phyloP scores from a whole-genome alignment of 1,140 invertebrate species.

The Adoxophyes honmai region DNA sequence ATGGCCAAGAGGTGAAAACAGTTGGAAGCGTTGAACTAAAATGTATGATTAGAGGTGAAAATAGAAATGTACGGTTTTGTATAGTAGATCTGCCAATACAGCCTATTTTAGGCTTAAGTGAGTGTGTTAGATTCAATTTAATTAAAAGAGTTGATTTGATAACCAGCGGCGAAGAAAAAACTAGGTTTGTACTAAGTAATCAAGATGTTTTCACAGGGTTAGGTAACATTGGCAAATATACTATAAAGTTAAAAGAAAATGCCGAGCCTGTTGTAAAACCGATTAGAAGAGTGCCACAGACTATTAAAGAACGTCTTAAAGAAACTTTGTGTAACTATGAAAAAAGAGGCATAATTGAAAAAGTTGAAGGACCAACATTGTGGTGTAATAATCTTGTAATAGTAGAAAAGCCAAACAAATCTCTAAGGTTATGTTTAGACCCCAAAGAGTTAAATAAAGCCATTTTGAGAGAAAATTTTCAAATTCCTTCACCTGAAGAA shows the following conservation, averaged over 20 bases:
- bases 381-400: conserved; percentile 56
- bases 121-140: not conserved
- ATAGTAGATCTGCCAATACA: not conserved
- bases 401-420: conserved; percentile 42
- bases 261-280: not conserved
- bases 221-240: not conserved
- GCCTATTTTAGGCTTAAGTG: not conserved
- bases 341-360: conserved; percentile 19
- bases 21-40: not conserved
- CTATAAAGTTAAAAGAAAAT: not conserved
- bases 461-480: conserved; percentile 45
- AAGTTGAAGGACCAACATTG: conserved; percentile 45
- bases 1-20: not conserved
- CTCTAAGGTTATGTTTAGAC: conserved; percentile 62
- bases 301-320: not conserved
- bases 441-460: conserved; percentile 57
- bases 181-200: not conserved
- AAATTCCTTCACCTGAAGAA: conserved; percentile 41
- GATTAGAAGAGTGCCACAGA: not conserved
- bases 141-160: not conserved
- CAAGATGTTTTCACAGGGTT: not conserved
- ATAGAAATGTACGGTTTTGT: not conserved
- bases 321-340: not conserved
- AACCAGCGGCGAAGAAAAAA: not conserved
- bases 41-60: not conserved